Evolutionary conservation across 2,888 invertebrate genomes (phyloP), one percentile per base, ranked within the genome.

Genomic region (Lepidochrysops patricia): DNA sequence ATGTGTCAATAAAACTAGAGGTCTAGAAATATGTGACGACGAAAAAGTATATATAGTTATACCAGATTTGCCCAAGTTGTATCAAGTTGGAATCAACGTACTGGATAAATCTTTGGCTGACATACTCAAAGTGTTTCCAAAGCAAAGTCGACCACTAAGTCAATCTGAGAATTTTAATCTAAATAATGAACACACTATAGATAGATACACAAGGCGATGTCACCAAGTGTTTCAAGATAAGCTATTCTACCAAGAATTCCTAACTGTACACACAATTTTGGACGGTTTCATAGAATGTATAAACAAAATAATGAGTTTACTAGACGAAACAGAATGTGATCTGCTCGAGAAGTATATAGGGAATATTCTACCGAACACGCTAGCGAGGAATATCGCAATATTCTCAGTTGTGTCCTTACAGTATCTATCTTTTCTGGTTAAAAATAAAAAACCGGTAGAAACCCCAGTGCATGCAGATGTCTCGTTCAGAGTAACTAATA

Each of bases 201-300:
- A 90, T 13, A 78, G 87, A 60, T 90, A 90, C 25, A 89, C 90
- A 0, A 70, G 83, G 7, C 72, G 89, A 26, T 90, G 90, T 32
- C 89, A 89, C 52, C 86, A 89, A 74, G 88, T 90, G 0, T 90
- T 90, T 29, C 84, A 87, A 75, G 90, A 90, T 29, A 89, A 88
- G 67, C 63, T 86, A 1, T 90, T 90, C 64, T 85, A 88, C 62
- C 82, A 87, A 69, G 89, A 90, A 64, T 87, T 86, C 52, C 71
- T 79, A 19, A 81, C 75, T 0, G 67, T 88, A 1, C 90, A 90
- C 60, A 82, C 79, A 0, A 70, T 86, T 32, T 62, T 89, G 56
- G 74, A 73, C 0, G 85, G 85, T 1, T 84, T 82, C 58, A 67
- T 90, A 26, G 68, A 79, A 25, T 68, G 79, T 0, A 61, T 85